These are phyloP conservation scores for Ganaspis sp. DNA, from an alignment of 1,140 invertebrate species.

Conservation along the genomic window DNA sequence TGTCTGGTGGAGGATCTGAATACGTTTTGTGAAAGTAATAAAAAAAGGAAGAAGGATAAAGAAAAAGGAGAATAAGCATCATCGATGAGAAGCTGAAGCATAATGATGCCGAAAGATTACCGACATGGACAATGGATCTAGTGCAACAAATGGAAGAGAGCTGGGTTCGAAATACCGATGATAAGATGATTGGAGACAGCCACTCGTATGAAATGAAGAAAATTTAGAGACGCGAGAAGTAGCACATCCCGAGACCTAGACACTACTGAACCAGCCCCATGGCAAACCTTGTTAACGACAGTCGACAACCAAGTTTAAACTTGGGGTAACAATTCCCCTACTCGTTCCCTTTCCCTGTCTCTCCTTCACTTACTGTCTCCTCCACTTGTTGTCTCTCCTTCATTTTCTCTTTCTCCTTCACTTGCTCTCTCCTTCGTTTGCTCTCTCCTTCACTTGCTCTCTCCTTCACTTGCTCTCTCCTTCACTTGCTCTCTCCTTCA, in stretches of 20 bases:
- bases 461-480: neutral
- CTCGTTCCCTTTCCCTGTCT: constrained; percentile 52
- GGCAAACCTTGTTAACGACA: constrained; percentile 76
- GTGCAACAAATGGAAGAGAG: neutral
- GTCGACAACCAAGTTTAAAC: constrained; percentile 76
- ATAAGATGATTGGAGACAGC: neutral
- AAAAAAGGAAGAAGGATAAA: no score
- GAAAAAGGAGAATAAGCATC: no score
- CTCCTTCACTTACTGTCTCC: constrained; percentile 49
- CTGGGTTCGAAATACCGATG: neutral
- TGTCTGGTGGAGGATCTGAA: no score
- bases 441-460: neutral
- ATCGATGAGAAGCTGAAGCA: no score
- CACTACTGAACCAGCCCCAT: constrained; percentile 75
- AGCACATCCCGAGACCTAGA: constrained; percentile 73
- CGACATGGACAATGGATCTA: no score
- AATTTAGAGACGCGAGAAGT: constrained; percentile 65
- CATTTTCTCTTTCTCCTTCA: constrained; percentile 43
- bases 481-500: no score
- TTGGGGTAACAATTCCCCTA: constrained; percentile 75
- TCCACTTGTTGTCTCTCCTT: constrained; percentile 42
- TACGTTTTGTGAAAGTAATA: no score
- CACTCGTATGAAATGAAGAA: neutral
- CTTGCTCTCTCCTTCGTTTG: neutral
- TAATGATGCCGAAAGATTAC: no score